Base-by-base conservation (phyloP, 2,888 invertebrate species). In the Nysson spinosus region DNA sequence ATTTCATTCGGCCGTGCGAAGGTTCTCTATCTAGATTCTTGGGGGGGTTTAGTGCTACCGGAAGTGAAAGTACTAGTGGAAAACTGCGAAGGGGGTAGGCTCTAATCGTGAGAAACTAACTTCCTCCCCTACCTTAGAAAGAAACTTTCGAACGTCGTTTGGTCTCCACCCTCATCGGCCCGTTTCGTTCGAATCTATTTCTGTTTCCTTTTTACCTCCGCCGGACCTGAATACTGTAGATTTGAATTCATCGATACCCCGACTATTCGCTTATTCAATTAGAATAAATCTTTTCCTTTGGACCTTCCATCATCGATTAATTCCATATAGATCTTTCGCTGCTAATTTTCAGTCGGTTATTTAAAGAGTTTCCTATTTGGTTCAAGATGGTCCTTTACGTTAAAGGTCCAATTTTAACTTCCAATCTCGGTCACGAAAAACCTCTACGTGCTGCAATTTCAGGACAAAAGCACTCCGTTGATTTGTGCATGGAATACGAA, bases 1-100 rank as follows among this genome's bases (percentile, higher is more conserved):
- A 83, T 85, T 85, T 85, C 83, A 85, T 85, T 83, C 78, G 80
- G 72, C 75, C 77, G 71, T 65, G 69, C 77, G 69, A 61, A 58
- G 61, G 50, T 46, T 43, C 57, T 55, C 69, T 73, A 74, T 79
- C 73, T 69, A 51, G 68, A 74, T 75, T 64, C 71, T 69, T 64
- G 67, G 46, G 65, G 69, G 62, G 60, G 58, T 61, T 58, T 49
- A 60, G 52, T 61, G 49, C 30, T 46, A 54, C 51, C 47, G 51
- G 55, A 52, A 50, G 61, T 46, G 65, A 62, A 60, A 57, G 60
- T 56, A 57, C 58, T 42, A 40, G 55, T 24, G 43, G 50, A 20
- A 56, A 22, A 50, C 49, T 1, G 43, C 24, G 55, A 54, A 52
- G 47, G 43, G 55, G 43, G 54, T 61, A 49, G 57, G 57, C 69